These are phyloP conservation scores for Pachyseris speciosa DNA, from an alignment of 64 coral and sea anemone genomes.

Conservation along the genomic window DNA sequence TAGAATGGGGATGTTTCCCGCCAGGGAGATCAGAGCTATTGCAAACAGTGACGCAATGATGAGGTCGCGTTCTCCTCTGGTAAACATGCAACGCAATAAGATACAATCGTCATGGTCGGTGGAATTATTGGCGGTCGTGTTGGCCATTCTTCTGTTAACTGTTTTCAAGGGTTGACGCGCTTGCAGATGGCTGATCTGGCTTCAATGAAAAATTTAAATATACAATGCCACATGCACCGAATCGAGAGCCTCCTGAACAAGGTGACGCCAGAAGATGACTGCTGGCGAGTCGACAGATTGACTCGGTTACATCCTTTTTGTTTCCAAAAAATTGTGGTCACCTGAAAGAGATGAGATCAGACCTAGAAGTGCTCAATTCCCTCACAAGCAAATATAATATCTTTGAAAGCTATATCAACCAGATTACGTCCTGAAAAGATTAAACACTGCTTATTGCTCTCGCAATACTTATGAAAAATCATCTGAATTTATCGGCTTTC, in stretches of 20 bases:
- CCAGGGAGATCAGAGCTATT: conserved; percentile 14
- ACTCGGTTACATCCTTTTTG: neutral
- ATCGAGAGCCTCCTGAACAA: neutral
- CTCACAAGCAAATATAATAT: neutral
- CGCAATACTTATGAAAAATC: conserved; percentile 4
- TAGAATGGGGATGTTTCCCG: conserved; percentile 30
- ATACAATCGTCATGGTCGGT: neutral
- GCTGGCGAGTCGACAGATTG: neutral
- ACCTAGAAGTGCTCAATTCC: neutral
- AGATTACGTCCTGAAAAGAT: neutral
- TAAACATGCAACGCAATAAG: neutral
- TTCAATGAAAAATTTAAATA: too few relatives aligned
- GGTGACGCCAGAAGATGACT: neutral
- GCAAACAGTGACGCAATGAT: conserved; percentile 27
- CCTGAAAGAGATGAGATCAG: neutral
- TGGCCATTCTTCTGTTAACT: neutral
- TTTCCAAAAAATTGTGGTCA: neutral
- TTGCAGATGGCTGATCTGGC: neutral
- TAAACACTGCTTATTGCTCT: neutral
- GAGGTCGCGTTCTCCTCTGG: neutral
- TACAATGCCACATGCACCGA: too few relatives aligned
- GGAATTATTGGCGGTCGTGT: neutral
- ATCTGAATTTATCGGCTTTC: neutral
- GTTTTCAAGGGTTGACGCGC: neutral
- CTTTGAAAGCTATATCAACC: conserved; percentile 12